Evolutionary conservation across 2,113 vertebrate species (phyloP).

Genomic region (Alethe diademata): DNA sequence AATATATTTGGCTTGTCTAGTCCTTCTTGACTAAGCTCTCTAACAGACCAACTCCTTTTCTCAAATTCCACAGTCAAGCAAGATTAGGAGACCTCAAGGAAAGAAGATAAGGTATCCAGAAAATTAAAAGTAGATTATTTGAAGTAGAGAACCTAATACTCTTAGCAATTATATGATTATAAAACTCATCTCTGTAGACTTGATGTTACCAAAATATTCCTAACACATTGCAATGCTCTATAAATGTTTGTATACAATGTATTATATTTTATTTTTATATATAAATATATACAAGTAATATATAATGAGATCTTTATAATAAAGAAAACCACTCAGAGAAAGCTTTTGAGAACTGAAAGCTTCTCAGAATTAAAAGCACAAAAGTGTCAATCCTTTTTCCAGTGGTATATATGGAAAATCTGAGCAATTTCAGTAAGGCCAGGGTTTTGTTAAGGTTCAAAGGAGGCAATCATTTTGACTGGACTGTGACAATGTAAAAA

Average conservation of each 20-base stretch:
- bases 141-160: not conserved
- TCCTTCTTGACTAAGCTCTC: not conserved
- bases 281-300: not conserved
- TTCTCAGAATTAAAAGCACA: not conserved
- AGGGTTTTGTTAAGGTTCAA: constrained; percentile 10
- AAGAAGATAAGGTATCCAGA: not conserved
- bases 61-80: not conserved
- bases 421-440: not conserved
- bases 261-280: not conserved
- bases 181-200: not conserved
- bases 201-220: not conserved
- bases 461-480: not conserved
- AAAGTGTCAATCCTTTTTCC: not conserved
- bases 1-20: not conserved
- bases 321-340: not conserved
- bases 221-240: not conserved
- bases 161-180: not conserved
- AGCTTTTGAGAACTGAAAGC: not conserved
- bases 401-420: not conserved
- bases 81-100: constrained; percentile 6
- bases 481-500: not conserved
- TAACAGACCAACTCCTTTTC: not conserved
- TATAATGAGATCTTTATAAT: not conserved
- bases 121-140: not conserved
- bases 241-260: not conserved